phyloP scores from a whole-genome alignment of 2,113 vertebrate species.

The Callocephalon fimbriatum region DNA sequence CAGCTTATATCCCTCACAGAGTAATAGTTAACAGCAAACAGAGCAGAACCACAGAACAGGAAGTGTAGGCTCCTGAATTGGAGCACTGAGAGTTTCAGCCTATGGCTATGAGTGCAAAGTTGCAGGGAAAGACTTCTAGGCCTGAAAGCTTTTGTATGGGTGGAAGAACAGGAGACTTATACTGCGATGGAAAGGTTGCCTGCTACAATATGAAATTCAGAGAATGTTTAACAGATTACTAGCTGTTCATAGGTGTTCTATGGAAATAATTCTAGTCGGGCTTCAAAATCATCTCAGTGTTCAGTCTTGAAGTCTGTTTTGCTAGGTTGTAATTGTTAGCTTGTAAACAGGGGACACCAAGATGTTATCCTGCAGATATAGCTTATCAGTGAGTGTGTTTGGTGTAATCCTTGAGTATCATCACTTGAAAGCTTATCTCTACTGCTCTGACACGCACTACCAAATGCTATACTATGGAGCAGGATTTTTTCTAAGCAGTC shows the following conservation, averaged over 20 bases:
- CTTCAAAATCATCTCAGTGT: not conserved
- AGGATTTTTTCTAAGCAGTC: not conserved
- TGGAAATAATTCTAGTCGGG: not conserved
- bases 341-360: fast-evolving
- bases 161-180: not conserved
- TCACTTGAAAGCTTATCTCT: not conserved
- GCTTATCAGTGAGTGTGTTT: not conserved
- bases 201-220: not conserved
- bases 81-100: not conserved
- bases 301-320: not conserved
- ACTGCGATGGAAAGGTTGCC: not conserved
- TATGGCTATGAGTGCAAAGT: not conserved
- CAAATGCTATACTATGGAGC: not conserved
- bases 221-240: not conserved
- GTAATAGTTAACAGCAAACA: not conserved
- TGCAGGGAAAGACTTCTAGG: not conserved
- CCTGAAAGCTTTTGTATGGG: not conserved
- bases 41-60: not conserved
- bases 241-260: not conserved
- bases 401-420: not conserved
- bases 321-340: not conserved
- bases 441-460: not conserved
- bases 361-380: not conserved
- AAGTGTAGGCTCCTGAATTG: not conserved
- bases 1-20: not conserved